These are phyloP conservation scores for Emys orbicularis DNA, from an alignment of 2,797 vertebrate species.

Conservation along the genomic window DNA sequence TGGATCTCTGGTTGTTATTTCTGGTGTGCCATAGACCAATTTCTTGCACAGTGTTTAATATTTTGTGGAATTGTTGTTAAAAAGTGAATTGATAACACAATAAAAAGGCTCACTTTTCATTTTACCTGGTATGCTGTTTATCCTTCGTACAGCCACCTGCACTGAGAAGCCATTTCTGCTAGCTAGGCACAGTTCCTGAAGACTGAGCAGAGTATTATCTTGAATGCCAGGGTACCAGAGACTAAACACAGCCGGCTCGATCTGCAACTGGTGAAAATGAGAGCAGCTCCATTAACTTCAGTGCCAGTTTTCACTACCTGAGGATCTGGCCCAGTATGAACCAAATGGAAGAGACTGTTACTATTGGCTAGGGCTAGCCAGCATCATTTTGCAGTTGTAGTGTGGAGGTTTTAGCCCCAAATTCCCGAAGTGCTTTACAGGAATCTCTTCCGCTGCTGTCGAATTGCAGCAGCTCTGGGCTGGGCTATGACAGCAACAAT, in stretches of 20 bases:
- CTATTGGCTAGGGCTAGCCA: neutral
- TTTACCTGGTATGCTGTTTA: neutral
- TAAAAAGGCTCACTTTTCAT: slow-evolving; percentile 73
- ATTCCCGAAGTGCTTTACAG: neutral
- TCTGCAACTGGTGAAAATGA: neutral
- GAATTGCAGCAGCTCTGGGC: neutral
- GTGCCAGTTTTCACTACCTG: neutral
- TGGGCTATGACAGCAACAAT: too few species aligned
- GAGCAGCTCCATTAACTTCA: neutral
- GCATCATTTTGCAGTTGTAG: neutral
- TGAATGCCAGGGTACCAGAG: neutral
- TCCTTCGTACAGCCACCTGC: neutral
- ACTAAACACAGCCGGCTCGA: neutral
- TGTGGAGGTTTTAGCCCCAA: neutral
- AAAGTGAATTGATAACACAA: slow-evolving; percentile 70
- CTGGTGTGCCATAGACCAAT: slow-evolving; percentile 87
- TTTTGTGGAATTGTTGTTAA: slow-evolving; percentile 91
- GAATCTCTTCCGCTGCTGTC: neutral
- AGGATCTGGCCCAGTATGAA: neutral
- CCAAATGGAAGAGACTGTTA: too few species aligned
- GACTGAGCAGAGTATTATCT: neutral
- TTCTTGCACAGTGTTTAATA: slow-evolving; percentile 89
- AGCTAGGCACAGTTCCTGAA: neutral
- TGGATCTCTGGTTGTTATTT: slow-evolving; percentile 9
- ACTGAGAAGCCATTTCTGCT: neutral